A percentile compares a stretch with the other conserved stretches of the same genome.
Conservation (phyloP, 2,797 vertebrate species). For the Ctenopoma kingsleyae region DNA sequence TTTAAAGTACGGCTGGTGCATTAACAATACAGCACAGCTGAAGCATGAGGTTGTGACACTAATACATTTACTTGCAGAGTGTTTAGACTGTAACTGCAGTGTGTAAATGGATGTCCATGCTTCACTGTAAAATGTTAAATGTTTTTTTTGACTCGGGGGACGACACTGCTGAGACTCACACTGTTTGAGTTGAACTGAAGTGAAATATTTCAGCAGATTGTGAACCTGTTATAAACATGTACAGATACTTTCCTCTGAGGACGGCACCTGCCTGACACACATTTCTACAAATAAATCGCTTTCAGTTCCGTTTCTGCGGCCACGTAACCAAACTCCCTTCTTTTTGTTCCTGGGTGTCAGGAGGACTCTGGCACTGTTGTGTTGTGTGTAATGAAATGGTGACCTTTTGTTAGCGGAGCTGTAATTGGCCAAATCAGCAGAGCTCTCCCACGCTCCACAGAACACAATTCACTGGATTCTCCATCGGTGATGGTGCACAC, state of each 20-base stretch:
- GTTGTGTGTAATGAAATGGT: constrained; percentile 50
- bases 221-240: no score
- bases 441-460: constrained; percentile 49
- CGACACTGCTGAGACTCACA: no score
- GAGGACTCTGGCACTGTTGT: not conserved
- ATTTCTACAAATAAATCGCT: not conserved
- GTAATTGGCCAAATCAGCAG: constrained; percentile 66
- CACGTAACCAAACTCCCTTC: not conserved
- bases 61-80: no score
- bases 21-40: no score
- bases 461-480: constrained; percentile 51
- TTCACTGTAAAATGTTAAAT: no score
- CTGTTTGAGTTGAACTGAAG: no score
- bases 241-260: not conserved
- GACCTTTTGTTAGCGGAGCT: constrained; percentile 62
- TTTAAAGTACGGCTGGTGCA: no score
- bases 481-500: constrained; percentile 21
- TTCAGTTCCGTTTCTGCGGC: not conserved
- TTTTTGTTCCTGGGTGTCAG: not conserved
- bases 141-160: no score
- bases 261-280: not conserved
- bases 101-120: no score
- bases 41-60: no score
- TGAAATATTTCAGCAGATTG: no score
- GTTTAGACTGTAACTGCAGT: no score